Percentiles rank a stretch among this genome's conserved stretches.
Conservation (phyloP, 2,797 vertebrate genomes). For the Argya squamiceps region DNA sequence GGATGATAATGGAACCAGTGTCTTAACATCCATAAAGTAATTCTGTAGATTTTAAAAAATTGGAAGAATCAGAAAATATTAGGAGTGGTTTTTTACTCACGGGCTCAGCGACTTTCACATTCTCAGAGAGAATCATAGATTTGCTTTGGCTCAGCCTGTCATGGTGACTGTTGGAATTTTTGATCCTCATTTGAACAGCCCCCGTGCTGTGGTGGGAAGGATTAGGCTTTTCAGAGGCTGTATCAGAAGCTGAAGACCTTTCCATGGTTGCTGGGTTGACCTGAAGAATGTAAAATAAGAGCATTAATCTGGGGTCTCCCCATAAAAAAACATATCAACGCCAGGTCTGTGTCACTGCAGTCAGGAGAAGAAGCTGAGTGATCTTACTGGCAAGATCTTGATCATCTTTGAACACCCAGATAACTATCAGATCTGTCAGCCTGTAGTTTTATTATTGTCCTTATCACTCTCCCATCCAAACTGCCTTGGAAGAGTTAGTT, state of each 20-base stretch:
- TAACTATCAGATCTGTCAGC: constrained; percentile 35
- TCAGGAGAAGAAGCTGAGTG: neutral
- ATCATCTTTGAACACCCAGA: constrained; percentile 25
- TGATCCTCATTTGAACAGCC: constrained; percentile 87
- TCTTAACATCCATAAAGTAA: neutral
- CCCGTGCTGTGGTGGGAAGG: constrained; percentile 70
- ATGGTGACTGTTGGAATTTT: constrained; percentile 77
- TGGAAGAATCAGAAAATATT: neutral
- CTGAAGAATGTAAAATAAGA: constrained; percentile 68
- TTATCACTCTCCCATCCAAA: constrained; percentile 53
- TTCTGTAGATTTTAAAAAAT: neutral
- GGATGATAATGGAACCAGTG: neutral
- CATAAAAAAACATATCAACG: neutral
- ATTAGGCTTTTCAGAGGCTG: constrained; percentile 67
- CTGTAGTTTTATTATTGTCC: constrained; percentile 18
- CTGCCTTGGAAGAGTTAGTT: constrained; percentile 59
- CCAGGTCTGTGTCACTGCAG: neutral
- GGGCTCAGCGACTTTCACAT: constrained; percentile 77
- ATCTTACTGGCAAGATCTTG: constrained; percentile 26
- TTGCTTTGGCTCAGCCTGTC: constrained; percentile 92
- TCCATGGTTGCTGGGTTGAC: constrained; percentile 68
- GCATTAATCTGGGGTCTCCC: neutral
- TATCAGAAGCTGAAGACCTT: constrained; percentile 64
- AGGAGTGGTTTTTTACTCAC: constrained; percentile 77
- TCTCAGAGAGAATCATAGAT: constrained; percentile 90